These are phyloP conservation scores for Tachyglossus aculeatus DNA, from an alignment of 2,797 vertebrate genomes.

Conservation along the genomic window DNA sequence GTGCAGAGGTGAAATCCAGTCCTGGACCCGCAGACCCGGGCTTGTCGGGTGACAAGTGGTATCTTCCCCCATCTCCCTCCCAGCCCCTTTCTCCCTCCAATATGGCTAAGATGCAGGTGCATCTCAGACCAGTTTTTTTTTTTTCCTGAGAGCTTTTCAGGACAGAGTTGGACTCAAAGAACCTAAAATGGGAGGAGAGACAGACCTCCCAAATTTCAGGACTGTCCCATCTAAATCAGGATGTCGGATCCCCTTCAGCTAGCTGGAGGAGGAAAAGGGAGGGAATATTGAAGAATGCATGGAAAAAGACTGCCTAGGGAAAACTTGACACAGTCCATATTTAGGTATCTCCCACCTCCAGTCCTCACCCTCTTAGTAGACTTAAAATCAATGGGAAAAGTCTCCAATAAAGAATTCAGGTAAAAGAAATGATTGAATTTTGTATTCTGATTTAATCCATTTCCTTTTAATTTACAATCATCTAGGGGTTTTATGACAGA, in stretches of 20 bases:
- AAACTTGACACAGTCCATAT: conserved; percentile 3
- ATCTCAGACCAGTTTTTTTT: no score
- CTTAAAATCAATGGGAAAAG: conserved; percentile 50
- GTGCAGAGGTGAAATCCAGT: no score
- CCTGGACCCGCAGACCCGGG: no score
- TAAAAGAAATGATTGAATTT: conserved; percentile 57
- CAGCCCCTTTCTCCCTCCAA: no score
- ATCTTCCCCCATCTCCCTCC: no score
- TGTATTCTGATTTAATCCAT: conserved; percentile 62
- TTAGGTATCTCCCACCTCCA: conserved; percentile 16
- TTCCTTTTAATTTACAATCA: conserved; percentile 45
- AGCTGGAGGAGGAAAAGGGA: background rate
- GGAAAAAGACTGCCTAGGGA: background rate
- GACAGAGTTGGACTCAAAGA: no score
- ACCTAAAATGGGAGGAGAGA: no score
- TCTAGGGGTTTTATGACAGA: conserved; percentile 46
- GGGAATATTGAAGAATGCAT: background rate
- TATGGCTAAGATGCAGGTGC: no score
- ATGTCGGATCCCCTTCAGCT: background rate
- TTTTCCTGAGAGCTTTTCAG: background rate
- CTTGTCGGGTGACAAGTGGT: no score
- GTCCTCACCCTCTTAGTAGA: conserved; percentile 23
- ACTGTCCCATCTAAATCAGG: no score
- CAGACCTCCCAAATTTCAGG: no score
- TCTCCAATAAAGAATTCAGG: conserved; percentile 26